Conservation (phyloP, 2,888 invertebrate species). For the Synergus itoensis region DNA sequence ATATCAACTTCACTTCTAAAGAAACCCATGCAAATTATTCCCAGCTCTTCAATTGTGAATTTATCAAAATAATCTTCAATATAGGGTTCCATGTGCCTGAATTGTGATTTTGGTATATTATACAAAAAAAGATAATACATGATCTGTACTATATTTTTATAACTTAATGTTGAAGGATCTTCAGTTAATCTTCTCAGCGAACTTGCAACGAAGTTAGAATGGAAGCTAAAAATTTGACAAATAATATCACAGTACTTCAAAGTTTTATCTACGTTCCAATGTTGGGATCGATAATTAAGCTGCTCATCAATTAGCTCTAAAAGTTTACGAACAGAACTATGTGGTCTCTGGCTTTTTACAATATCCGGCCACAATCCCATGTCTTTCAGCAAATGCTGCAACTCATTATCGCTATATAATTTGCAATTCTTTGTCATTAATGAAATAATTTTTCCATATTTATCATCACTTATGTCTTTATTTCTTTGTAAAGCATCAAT, state of each 20-base stretch:
- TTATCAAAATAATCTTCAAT: neutral
- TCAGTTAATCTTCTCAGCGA: neutral
- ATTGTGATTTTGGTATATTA: neutral
- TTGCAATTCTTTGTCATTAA: neutral
- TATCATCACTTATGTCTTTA: neutral
- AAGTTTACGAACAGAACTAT: neutral
- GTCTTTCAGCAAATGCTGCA: neutral
- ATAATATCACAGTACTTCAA: neutral
- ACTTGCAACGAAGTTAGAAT: constrained; percentile 23
- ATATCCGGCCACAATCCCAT: constrained; percentile 4
- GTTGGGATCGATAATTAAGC: neutral
- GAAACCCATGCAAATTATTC: constrained; percentile 12
- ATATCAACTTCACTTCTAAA: neutral
- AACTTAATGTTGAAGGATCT: constrained; percentile 5
- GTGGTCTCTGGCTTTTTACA: neutral
- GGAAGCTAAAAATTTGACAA: neutral
- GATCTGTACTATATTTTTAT: constrained; percentile 19
- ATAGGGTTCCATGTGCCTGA: neutral
- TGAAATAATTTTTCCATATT: neutral
- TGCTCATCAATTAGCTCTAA: constrained; percentile 4
- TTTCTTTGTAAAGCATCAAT: neutral
- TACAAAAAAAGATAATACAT: constrained; percentile 10
- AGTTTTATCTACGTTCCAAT: constrained; percentile 1
- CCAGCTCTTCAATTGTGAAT: neutral
- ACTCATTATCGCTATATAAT: neutral